These are phyloP conservation scores for Galerucella pusilla DNA, from an alignment of 2,888 invertebrate species.

Conservation along the genomic window DNA sequence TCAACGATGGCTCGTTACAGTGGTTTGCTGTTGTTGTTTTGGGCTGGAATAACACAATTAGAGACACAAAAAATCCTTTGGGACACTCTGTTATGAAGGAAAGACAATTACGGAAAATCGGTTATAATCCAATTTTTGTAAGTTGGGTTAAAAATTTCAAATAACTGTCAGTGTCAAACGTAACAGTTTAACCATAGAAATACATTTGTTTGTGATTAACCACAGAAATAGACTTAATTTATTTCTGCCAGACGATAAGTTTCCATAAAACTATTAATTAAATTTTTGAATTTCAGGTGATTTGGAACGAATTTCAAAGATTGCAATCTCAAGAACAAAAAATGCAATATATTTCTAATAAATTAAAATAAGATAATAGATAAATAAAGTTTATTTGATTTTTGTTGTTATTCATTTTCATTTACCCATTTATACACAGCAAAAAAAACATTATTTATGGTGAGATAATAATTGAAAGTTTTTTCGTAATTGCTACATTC, in stretches of 20 bases:
- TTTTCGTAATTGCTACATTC: too few relatives aligned
- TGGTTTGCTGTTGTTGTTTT: conserved; percentile 72
- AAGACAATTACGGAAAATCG: conserved; percentile 72
- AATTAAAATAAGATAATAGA: conserved; percentile 23
- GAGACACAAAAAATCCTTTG: conserved; percentile 64
- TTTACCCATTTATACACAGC: neutral
- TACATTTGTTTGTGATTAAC: too few relatives aligned
- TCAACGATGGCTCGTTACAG: conserved; percentile 51
- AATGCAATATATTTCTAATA: conserved; percentile 46
- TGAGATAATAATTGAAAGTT: too few relatives aligned
- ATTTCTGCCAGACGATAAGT: neutral
- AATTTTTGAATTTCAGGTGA: conserved; percentile 47
- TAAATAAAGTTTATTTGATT: conserved; percentile 7
- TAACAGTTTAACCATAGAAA: too few relatives aligned
- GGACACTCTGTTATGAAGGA: conserved; percentile 74
- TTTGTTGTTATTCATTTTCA: conserved; percentile 9
- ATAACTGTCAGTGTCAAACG: too few relatives aligned
- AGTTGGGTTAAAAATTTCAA: neutral
- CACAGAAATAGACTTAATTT: too few relatives aligned
- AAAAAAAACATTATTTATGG: too few relatives aligned
- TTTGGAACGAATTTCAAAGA: conserved; percentile 52
- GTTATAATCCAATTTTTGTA: conserved; percentile 66
- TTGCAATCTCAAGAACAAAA: conserved; percentile 44
- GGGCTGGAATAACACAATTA: conserved; percentile 72
- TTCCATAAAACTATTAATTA: neutral